Evolutionary conservation across 2,113 vertebrate genomes (phyloP), one percentile per base, ranked within the genome.

Genomic region (Pholis gunnellus): DNA sequence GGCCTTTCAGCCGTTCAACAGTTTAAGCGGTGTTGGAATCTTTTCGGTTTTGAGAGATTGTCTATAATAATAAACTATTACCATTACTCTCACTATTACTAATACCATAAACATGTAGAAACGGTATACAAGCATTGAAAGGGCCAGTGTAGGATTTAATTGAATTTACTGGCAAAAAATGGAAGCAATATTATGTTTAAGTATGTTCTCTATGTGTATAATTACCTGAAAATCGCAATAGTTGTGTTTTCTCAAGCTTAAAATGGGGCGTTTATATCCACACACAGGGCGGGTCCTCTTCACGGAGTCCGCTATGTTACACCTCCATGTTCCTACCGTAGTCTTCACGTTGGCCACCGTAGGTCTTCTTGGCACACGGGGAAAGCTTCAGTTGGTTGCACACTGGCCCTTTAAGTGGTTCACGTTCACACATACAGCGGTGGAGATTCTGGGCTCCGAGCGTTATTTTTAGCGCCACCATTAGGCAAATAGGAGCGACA

Each of bases 391-490:
- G 54, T 57, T 25, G 9, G 22, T 54, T 25, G 54, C 54, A 56
- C 52, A 54, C 22, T 54, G n/a, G 54, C 22, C 22, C 52, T 54
- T 46, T 56, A 61, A 9, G 18, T 20, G 1, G 36, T 69, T 46
- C 29, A 27, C 57, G 2, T 20, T 38, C 18, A 57, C 7, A 22
- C 25, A 52, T 54, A 6, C 48, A 29, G 15, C 7, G 9, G 29
- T 0, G 14, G n/a, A 4, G 36, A 1, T 20, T 79, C 64, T 25
- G 15, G 17, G 67, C 27, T 40, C 8, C 36, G 25, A 59, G 18
- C 1, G 1, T 22, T 79, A 69, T 86, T 84, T 71, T 73, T 82
- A 82, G 78, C 67, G 31, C 83, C 76, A 54, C 75, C 81, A 57
- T 84, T 83, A 78, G 73, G 36, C 40, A 74, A 83, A 88, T 25